Percentiles rank a stretch among this genome's conserved stretches.
These are phyloP conservation scores for Novumbra hubbsi DNA, from an alignment of 2,797 vertebrate species.

Conservation along the genomic window DNA sequence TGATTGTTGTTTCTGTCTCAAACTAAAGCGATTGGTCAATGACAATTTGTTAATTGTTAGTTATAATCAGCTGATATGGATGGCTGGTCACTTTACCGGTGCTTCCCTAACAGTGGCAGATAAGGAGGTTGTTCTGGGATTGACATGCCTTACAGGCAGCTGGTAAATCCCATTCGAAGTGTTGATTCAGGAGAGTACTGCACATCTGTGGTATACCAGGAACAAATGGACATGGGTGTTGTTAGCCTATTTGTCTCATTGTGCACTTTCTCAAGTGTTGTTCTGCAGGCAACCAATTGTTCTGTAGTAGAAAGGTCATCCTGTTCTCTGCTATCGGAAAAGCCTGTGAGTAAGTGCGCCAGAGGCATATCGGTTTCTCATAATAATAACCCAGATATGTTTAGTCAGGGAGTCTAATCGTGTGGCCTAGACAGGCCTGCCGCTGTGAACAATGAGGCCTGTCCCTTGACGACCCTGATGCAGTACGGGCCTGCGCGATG, in stretches of 20 bases:
- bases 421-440: neutral
- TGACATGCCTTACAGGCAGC: too few relatives aligned
- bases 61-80: too few relatives aligned
- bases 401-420: neutral
- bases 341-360: neutral
- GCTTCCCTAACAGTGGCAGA: too few relatives aligned
- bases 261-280: neutral
- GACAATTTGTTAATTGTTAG: too few relatives aligned
- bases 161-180: neutral
- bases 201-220: neutral
- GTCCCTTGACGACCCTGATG: neutral
- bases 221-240: neutral
- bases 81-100: too few relatives aligned
- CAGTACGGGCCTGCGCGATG: neutral
- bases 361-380: neutral
- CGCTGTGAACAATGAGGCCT: neutral
- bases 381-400: neutral
- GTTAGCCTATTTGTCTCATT: neutral
- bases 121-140: too few relatives aligned
- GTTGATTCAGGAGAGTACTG: neutral
- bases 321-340: neutral
- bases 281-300: neutral
- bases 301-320: neutral
- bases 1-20: too few relatives aligned
- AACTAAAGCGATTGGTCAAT: too few relatives aligned